Evolutionary conservation across 2,797 vertebrate species (phyloP), one percentile per base, ranked within the genome.

Genomic region (Phataginus tetradactyla): DNA sequence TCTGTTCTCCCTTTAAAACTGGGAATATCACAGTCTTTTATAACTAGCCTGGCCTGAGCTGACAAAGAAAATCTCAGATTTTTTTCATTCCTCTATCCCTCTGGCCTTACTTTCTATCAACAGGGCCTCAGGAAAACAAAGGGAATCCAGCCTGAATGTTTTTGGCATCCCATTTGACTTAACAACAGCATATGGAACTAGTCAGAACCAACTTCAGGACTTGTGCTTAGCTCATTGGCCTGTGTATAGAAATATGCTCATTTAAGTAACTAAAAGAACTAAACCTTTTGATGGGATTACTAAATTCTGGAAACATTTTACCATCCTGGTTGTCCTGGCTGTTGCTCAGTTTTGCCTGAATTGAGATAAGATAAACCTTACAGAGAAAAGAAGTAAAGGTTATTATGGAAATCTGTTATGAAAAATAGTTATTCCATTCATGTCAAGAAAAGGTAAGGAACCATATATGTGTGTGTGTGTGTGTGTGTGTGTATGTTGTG

Each of bases 31-130:
- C 21, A 61, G 1, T 75, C 91, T 71, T 87, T 61, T 45, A 42
- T 91, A 75, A 66, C 27, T 63, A 68, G 68, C 13, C 32, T 84
- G 63, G 27, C 86, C 57, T 78, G 39, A 90, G 20, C 77, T 97
- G 90, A 94, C 96, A 95, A 51, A 95, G 55, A 91, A 87, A 89
- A 77, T 75, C 88, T 96, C 57, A 45, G 21, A 39, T 49, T n/a
- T 95, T 87, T 96, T 81, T 37, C 42, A 20, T 94, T 72, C 27
- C 86, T 7, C 32, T 71, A 4, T 53, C 39, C 45, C 63, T 92
- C 13, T 80, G 91, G 91, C 93, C 29, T 85, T 20, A 4, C 59
- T 86, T 92, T 72, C 64, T 93, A 86, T 94, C 75, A 94, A 4
- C 45, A 72, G 71, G 61, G 53, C 69, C 91, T 92, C 21, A 49